These are phyloP conservation scores for Myotis brandtii DNA, from an alignment of 2,113 vertebrate genomes.

Conservation along the genomic window DNA sequence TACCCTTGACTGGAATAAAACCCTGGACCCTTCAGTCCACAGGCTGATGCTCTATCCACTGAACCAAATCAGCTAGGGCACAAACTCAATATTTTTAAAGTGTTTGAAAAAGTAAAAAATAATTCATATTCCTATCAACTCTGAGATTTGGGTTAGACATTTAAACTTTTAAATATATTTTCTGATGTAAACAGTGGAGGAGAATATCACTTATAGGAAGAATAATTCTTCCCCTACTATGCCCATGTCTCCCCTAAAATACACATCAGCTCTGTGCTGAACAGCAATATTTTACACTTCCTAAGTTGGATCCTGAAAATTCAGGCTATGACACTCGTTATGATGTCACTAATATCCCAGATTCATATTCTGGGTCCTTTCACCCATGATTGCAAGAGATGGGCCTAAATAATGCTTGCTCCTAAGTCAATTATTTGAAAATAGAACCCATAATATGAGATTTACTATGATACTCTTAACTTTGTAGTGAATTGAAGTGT, in stretches of 20 bases:
- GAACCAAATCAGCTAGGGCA: no score
- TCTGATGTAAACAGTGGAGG: neutral
- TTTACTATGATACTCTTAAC: conserved; percentile 82
- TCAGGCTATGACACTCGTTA: conserved; percentile 42
- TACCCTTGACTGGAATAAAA: no score
- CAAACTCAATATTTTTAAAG: neutral
- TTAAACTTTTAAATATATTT: conserved; percentile 31
- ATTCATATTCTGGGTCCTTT: neutral
- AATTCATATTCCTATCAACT: neutral
- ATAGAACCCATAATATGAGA: conserved; percentile 81
- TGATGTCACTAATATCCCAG: neutral
- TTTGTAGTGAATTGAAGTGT: conserved; percentile 83
- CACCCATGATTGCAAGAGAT: neutral
- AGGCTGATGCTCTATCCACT: no score
- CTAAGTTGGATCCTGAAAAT: conserved; percentile 37
- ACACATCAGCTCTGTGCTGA: neutral
- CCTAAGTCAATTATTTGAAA: conserved; percentile 86
- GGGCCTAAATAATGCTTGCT: conserved; percentile 76
- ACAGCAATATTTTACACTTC: conserved; percentile 47
- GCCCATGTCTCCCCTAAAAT: neutral
- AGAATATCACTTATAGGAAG: neutral
- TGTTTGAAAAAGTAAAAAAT: neutral
- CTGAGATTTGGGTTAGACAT: neutral
- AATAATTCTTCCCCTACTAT: neutral
- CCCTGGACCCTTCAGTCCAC: no score